Percentiles rank a stretch among this genome's conserved stretches.
These are phyloP conservation scores for Eumaeus atala DNA, from an alignment of 1,140 invertebrate species.

Conservation along the genomic window DNA sequence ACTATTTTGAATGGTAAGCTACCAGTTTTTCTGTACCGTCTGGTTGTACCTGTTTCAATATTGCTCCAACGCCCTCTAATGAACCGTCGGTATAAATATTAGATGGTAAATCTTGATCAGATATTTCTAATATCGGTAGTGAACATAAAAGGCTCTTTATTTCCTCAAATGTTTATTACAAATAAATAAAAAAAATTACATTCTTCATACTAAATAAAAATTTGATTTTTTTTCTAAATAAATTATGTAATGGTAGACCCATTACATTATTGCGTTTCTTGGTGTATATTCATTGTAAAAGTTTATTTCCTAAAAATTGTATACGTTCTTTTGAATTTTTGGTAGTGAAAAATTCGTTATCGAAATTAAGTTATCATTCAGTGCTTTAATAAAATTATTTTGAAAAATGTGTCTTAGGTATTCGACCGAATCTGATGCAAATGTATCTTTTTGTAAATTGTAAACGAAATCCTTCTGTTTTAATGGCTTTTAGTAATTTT, in stretches of 20 bases:
- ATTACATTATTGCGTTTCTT: background rate
- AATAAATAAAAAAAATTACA: too few relatives aligned
- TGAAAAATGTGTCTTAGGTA: background rate
- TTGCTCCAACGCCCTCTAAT: background rate
- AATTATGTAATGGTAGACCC: constrained; percentile 4
- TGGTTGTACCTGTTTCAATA: background rate
- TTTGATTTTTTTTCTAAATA: constrained; percentile 12
- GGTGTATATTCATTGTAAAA: background rate
- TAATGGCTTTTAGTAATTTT: background rate
- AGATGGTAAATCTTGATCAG: constrained; percentile 8
- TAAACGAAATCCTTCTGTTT: background rate
- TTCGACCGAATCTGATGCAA: background rate
- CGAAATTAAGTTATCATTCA: background rate
- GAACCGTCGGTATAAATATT: constrained; percentile 13
- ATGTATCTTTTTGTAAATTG: background rate
- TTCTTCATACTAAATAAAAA: constrained; percentile 7
- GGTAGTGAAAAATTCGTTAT: background rate
- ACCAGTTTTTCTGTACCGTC: background rate
- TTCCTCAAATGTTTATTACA: constrained; percentile 11
- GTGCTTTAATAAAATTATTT: background rate
- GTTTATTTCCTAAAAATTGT: constrained; percentile 4
- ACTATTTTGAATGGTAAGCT: background rate
- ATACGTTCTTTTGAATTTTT: background rate
- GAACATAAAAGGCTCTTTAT: constrained; percentile 1
- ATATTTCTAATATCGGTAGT: constrained; percentile 13